phyloP scores from a whole-genome alignment of 2,888 invertebrate species.

The Phania funesta region DNA sequence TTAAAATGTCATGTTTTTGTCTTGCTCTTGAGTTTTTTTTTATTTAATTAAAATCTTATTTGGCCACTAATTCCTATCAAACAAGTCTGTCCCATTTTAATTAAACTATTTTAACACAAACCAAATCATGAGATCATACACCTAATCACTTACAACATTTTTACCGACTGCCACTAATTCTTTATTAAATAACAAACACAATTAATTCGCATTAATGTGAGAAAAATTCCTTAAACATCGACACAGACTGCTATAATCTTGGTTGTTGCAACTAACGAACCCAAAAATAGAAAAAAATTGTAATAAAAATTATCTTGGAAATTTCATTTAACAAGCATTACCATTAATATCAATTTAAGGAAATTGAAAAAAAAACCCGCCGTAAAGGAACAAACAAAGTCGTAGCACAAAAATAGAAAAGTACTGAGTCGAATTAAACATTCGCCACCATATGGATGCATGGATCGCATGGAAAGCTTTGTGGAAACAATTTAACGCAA shows the following conservation, averaged over 20 bases:
- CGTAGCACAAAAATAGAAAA: constrained; percentile 14
- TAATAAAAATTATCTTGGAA: constrained; percentile 66
- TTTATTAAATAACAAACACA: constrained; percentile 54
- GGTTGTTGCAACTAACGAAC: neutral
- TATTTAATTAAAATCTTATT: neutral
- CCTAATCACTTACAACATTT: constrained; percentile 39
- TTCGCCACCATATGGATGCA: constrained; percentile 26
- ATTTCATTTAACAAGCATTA: constrained; percentile 69
- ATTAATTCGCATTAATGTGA: constrained; percentile 58
- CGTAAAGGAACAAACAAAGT: constrained; percentile 20
- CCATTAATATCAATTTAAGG: constrained; percentile 68
- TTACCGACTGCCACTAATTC: constrained; percentile 26
- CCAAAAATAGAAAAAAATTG: constrained; percentile 21
- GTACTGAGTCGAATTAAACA: constrained; percentile 11
- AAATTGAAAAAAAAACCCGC: constrained; percentile 23
- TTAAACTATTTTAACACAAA: constrained; percentile 46
- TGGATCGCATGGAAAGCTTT: constrained; percentile 25
- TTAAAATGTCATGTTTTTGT: too few species aligned
- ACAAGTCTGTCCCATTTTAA: constrained; percentile 43
- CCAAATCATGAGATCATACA: neutral
- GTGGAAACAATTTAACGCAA: constrained; percentile 45
- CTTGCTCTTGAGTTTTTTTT: too few species aligned
- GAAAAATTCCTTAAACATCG: constrained; percentile 53
- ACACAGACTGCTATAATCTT: constrained; percentile 22
- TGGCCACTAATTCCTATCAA: neutral